phyloP scores from a whole-genome alignment of 2,797 vertebrate species.

The Hyperoplus lanceolatus region DNA sequence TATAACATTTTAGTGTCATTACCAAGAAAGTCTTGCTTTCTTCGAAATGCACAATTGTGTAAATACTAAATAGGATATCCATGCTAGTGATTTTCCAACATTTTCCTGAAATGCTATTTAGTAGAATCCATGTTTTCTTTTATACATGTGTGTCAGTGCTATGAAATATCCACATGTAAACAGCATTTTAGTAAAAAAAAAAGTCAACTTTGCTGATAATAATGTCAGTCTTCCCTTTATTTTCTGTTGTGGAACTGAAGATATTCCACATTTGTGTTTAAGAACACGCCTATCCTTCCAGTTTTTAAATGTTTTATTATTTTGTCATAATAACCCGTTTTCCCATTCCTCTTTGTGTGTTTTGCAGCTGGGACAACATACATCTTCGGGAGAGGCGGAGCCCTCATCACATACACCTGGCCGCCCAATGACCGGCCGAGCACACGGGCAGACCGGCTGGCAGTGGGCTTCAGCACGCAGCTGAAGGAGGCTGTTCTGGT shows the following conservation, averaged over 20 bases:
- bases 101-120: neutral
- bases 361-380: constrained; percentile 94
- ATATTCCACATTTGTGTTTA: neutral
- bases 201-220: neutral
- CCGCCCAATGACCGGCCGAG: constrained; percentile 96
- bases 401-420: constrained; percentile 97
- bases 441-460: constrained; percentile 95
- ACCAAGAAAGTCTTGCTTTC: neutral
- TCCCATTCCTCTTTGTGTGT: neutral
- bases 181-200: neutral
- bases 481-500: constrained; percentile 94
- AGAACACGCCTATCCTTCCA: neutral
- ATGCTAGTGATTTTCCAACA: neutral
- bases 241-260: neutral
- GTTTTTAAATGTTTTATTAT: neutral
- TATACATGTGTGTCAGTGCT: neutral
- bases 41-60: neutral
- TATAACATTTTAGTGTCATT: neutral
- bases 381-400: constrained; percentile 95
- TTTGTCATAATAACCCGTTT: neutral
- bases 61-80: neutral
- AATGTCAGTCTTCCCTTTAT: neutral
- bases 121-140: neutral
- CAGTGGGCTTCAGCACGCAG: constrained; percentile 96
- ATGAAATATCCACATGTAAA: neutral